Conservation (phyloP, 2,888 invertebrate species). For the Eupithecia dodoneata region DNA sequence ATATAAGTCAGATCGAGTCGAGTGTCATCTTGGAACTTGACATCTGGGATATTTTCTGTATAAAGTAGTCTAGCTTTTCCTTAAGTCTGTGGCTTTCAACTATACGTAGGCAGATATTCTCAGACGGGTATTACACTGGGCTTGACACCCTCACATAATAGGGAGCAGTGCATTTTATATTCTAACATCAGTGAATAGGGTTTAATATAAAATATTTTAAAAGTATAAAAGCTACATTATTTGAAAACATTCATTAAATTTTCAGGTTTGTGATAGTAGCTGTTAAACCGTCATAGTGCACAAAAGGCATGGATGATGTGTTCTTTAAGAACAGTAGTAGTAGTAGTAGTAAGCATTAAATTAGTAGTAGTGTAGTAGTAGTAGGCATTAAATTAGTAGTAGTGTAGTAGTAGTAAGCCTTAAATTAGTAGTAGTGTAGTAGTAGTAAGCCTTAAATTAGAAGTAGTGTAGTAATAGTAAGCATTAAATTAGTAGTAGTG, state of each 20-base stretch:
- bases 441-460: too few species aligned
- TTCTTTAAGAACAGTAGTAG: not conserved
- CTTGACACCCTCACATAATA: slow-evolving; percentile 37
- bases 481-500: too few species aligned
- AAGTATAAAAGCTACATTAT: not conserved
- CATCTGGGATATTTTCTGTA: not conserved
- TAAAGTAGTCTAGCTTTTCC: not conserved
- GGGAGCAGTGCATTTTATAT: slow-evolving; percentile 10
- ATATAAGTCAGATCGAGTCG: too few species aligned
- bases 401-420: too few species aligned
- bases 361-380: too few species aligned
- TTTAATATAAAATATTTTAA: slow-evolving; percentile 19
- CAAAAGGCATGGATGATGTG: not conserved
- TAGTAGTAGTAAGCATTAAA: too few species aligned
- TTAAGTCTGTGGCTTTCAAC: not conserved
- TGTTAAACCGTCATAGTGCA: not conserved
- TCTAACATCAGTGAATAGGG: slow-evolving; percentile 13
- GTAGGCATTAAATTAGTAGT: too few species aligned
- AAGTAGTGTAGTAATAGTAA: too few species aligned
- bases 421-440: too few species aligned
- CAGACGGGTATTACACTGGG: slow-evolving; percentile 27
- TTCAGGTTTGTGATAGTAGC: not conserved
- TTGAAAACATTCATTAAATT: not conserved
- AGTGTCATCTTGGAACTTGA: too few species aligned
- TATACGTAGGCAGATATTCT: slow-evolving; percentile 15